phyloP scores from a whole-genome alignment of 2,888 invertebrate species.

The Agapostemon virescens region DNA sequence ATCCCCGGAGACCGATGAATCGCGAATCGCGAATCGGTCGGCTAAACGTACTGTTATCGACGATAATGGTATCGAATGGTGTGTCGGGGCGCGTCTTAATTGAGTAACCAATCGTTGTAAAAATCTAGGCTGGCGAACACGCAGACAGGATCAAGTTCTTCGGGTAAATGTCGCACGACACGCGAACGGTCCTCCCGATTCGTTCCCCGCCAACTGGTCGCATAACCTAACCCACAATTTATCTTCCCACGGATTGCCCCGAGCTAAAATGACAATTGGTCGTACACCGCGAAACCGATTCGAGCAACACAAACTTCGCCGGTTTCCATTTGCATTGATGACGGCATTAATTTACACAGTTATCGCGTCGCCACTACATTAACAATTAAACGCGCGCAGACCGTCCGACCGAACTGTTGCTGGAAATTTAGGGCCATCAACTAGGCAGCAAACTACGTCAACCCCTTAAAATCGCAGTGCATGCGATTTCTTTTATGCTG shows the following conservation, averaged over 20 bases:
- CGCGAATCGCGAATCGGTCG: background rate
- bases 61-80: background rate
- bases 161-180: conserved; percentile 21
- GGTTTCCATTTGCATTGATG: conserved; percentile 9
- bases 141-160: conserved; percentile 33
- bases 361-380: background rate
- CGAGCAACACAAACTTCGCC: conserved; percentile 13
- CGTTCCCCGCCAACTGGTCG: background rate
- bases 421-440: background rate
- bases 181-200: conserved; percentile 9
- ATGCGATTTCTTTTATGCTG: too few relatives aligned
- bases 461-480: too few relatives aligned
- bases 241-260: conserved; percentile 6
- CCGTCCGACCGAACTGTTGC: background rate
- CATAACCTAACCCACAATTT: conserved; percentile 17
- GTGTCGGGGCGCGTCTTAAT: conserved; percentile 19
- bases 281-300: conserved; percentile 8
- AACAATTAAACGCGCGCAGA: conserved; percentile 15
- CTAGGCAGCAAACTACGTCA: background rate
- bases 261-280: conserved; percentile 26
- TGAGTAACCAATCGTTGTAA: conserved; percentile 31
- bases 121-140: conserved; percentile 11
- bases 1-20: background rate
- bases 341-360: conserved; percentile 17
- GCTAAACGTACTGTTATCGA: background rate